Evolutionary conservation across 30 jellyfish, hydroid and myxozoan species (phyloP).

Genomic region (Euphysa ruthae): DNA sequence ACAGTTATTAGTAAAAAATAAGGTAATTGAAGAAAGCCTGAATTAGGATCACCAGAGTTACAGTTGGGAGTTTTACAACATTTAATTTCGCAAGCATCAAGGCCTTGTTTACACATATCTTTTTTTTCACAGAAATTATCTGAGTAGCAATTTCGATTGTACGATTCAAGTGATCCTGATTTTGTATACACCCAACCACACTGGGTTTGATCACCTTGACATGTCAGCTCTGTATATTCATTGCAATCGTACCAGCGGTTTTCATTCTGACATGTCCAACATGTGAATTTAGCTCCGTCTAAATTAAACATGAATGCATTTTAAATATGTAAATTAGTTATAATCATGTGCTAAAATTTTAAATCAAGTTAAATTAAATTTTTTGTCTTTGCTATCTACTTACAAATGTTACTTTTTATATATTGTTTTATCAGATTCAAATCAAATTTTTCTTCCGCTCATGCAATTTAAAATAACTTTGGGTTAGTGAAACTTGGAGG

Average conservation of each 20-base stretch:
- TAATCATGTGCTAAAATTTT: background rate
- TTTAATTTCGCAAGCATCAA: conserved; percentile 30
- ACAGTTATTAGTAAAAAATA: too few relatives aligned
- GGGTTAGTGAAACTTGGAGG: too few relatives aligned
- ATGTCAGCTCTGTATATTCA: conserved; percentile 1
- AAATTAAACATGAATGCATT: background rate
- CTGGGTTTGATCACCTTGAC: conserved; percentile 41
- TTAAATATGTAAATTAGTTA: background rate
- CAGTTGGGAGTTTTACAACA: conserved; percentile 54
- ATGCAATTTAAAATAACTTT: too few relatives aligned
- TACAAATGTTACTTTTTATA: too few relatives aligned
- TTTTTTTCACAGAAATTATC: conserved; percentile 40
- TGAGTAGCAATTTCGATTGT: conserved; percentile 56
- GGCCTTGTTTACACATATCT: conserved; percentile 32
- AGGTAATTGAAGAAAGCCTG: too few relatives aligned
- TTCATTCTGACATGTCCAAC: conserved; percentile 58
- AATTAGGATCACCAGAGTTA: conserved; percentile 24
- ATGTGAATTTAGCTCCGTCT: conserved; percentile 22
- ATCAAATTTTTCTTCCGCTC: too few relatives aligned
- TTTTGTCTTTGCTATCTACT: too few relatives aligned
- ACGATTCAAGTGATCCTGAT: conserved; percentile 58
- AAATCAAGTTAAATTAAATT: background rate
- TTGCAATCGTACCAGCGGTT: conserved; percentile 57
- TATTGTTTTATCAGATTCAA: too few relatives aligned
- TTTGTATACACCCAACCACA: conserved; percentile 68